Evolutionary conservation across 2,888 invertebrate species (phyloP).

Genomic region (Oxystoma pomonae): DNA sequence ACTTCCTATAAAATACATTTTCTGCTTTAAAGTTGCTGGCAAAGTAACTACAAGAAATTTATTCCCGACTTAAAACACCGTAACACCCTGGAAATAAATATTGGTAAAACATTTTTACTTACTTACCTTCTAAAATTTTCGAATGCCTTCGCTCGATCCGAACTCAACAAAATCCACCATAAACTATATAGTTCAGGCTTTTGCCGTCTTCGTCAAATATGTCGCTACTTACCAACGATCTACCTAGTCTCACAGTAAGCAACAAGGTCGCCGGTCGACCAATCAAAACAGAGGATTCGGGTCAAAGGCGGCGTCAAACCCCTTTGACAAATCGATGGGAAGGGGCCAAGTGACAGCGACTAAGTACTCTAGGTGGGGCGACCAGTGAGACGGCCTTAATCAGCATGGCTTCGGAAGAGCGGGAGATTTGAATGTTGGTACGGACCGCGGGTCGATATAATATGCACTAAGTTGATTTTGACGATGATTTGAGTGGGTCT

Average conservation of each 20-base stretch:
- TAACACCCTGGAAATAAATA: too few species aligned
- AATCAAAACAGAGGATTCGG: slow-evolving; percentile 38
- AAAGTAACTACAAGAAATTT: too few species aligned
- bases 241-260: slow-evolving; percentile 43
- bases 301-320: slow-evolving; percentile 46
- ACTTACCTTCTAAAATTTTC: too few species aligned
- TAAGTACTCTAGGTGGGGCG: slow-evolving; percentile 50
- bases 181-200: slow-evolving; percentile 42
- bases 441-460: neutral
- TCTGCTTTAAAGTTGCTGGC: too few species aligned
- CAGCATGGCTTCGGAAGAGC: slow-evolving; percentile 47
- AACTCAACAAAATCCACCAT: slow-evolving; percentile 28
- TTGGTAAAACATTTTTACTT: too few species aligned
- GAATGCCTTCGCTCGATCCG: slow-evolving; percentile 24
- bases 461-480: neutral
- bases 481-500: neutral
- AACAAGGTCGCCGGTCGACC: slow-evolving; percentile 41
- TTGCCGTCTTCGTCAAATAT: slow-evolving; percentile 36
- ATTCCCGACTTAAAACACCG: too few species aligned
- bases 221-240: slow-evolving; percentile 45
- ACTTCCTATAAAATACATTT: too few species aligned
- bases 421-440: slow-evolving; percentile 41
- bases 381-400: slow-evolving; percentile 45
- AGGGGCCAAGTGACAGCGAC: slow-evolving; percentile 47
- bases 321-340: slow-evolving; percentile 48